Percentiles rank a stretch among this genome's conserved stretches.
These are phyloP conservation scores for Drosophila cardini DNA, from an alignment of 1,140 invertebrate genomes.

Conservation along the genomic window DNA sequence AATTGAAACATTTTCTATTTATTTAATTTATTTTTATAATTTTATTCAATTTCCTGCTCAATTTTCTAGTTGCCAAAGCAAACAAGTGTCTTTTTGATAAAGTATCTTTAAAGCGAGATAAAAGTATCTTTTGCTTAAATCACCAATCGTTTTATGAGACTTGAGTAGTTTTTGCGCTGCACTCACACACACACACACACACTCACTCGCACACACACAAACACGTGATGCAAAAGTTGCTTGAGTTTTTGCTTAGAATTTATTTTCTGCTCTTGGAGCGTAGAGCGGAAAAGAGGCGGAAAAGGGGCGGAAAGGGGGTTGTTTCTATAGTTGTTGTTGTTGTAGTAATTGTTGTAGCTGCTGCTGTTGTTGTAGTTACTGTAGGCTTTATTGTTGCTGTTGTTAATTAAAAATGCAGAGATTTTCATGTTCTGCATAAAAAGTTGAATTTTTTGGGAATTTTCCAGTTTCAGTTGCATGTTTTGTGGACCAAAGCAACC, in stretches of 20 bases:
- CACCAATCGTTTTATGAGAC: neutral
- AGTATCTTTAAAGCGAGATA: neutral
- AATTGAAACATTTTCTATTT: no score
- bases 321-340: slow-evolving; percentile 36
- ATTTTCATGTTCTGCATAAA: slow-evolving; percentile 65
- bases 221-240: slow-evolving; percentile 39
- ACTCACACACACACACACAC: slow-evolving; percentile 30
- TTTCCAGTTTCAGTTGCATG: slow-evolving; percentile 51
- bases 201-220: slow-evolving; percentile 11
- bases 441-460: slow-evolving; percentile 48
- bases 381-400: slow-evolving; percentile 68
- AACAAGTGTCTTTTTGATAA: neutral
- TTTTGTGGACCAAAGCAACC: slow-evolving; percentile 29
- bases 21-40: neutral
- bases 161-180: slow-evolving; percentile 41
- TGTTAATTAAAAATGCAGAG: slow-evolving; percentile 76
- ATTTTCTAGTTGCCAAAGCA: neutral
- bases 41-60: neutral
- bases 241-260: slow-evolving; percentile 19
- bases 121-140: no score
- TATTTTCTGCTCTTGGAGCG: slow-evolving; percentile 4
- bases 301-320: slow-evolving; percentile 31
- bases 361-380: slow-evolving; percentile 35
- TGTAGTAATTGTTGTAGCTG: slow-evolving; percentile 39
- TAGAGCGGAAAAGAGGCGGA: no score